Evolutionary conservation across 2,888 invertebrate species (phyloP), one percentile per base, ranked within the genome.

Genomic region (Laothoe populi): DNA sequence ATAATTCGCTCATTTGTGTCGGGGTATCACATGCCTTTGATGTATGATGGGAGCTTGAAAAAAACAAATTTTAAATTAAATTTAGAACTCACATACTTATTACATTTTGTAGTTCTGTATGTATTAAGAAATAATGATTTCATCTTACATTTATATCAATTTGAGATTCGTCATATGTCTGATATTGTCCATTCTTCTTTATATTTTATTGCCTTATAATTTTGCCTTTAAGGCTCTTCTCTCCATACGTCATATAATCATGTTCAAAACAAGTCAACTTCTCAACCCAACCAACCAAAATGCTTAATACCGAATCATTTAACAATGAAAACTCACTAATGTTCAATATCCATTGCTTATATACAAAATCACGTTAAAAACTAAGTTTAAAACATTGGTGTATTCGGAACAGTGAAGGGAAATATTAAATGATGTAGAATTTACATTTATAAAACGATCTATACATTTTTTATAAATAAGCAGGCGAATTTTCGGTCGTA

Each of bases 401-500:
- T 74, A 59, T 69, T 71, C 69, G 70, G 70, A 74, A 65, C 66
- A 66, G 71, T 69, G 72, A 72, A 70, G 70, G 71, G 75, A 70
- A 16, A 72, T 63, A 63, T 70, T 66, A 64, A 66, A 77, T 68
- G 70, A 72, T 65, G 40, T 44, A 59, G 70, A 66, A 68, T 70
- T 71, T 70, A 72, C 73, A 72, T 72, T 69, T 68, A 78, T 73
- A 81, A 81, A 82, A 80, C 75, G 75, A 72, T 73, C 66, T 80
- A 79, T 81, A 75, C 72, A 69, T 76, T 74, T 77, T 26, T 76
- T 76, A 80, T 83, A 84, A 78, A 79, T 73, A 67, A 78, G 81
- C 83, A 83, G 86, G 81, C 87, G 82, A 82, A 82, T 82, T 81
- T 83, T 72, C 81, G 72, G 77, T 83, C 76, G 75, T 81, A 82